phyloP scores from a whole-genome alignment of 2,113 vertebrate species.

The Scomber japonicus region DNA sequence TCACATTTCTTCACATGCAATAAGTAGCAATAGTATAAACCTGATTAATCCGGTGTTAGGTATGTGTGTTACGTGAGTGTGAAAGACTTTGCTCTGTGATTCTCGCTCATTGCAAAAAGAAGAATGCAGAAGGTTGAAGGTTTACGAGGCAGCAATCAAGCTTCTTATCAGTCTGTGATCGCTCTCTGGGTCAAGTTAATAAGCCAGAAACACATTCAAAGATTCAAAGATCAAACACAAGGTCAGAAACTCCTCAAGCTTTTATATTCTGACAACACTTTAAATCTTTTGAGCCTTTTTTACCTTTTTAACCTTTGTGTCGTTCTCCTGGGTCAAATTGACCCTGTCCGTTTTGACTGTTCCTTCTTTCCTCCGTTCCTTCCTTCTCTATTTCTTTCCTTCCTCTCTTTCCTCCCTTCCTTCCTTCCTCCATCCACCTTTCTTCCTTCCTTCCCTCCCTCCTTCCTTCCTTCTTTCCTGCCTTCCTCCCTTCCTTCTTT shows the following conservation, averaged over 20 bases:
- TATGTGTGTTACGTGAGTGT: neutral
- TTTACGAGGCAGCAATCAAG: constrained; percentile 53
- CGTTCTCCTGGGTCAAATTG: too few relatives aligned
- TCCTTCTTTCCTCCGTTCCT: too few relatives aligned
- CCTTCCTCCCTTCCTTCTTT: too few relatives aligned
- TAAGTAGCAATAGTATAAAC: neutral
- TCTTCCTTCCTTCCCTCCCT: too few relatives aligned
- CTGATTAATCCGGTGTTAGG: constrained; percentile 2
- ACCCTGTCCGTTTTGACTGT: too few relatives aligned
- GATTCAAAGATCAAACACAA: constrained; percentile 40
- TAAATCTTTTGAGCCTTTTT: neutral
- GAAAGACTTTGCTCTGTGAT: constrained; percentile 34
- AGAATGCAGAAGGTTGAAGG: constrained; percentile 9
- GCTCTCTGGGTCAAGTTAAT: constrained; percentile 37
- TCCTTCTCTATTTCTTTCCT: too few relatives aligned
- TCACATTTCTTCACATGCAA: too few relatives aligned
- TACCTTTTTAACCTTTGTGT: too few relatives aligned
- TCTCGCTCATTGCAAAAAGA: neutral
- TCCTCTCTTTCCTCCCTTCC: too few relatives aligned
- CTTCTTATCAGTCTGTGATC: constrained; percentile 49
- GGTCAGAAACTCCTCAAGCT: neutral
- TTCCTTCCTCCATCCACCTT: too few relatives aligned
- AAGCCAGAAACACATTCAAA: constrained; percentile 29
- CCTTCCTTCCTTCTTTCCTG: too few relatives aligned
- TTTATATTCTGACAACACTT: constrained; percentile 19